Percentiles rank a stretch among this genome's conserved stretches.
Conservation (phyloP, 2,888 invertebrate genomes). For the Apodemia zela region DNA sequence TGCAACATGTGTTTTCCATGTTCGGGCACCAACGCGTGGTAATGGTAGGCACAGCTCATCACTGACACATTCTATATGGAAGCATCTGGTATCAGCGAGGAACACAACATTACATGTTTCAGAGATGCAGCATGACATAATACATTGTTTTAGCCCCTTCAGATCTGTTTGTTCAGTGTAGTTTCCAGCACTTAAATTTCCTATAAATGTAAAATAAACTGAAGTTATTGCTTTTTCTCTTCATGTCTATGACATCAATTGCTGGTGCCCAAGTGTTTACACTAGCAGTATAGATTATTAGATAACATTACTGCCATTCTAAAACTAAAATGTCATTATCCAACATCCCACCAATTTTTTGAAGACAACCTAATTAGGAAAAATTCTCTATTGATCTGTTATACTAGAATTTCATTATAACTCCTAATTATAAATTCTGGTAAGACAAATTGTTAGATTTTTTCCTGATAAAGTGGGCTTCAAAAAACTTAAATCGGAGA, state of each 20-base stretch:
- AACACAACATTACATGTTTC: conserved; percentile 89
- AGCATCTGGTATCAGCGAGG: conserved; percentile 87
- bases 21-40: conserved; percentile 67
- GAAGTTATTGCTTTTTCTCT: not conserved
- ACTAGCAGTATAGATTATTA: not conserved
- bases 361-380: no score
- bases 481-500: no score
- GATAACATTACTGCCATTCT: no score
- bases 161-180: conserved; percentile 78
- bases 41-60: conserved; percentile 87
- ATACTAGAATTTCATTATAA: no score
- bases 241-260: not conserved
- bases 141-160: conserved; percentile 82
- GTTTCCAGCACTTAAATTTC: conserved; percentile 80
- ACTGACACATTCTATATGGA: conserved; percentile 86
- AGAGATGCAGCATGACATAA: conserved; percentile 84
- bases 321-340: no score
- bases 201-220: conserved; percentile 40
- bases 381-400: no score
- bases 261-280: not conserved
- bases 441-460: no score
- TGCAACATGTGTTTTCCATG: conserved; percentile 82
- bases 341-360: no score
- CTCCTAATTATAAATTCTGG: no score
- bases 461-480: no score